phyloP scores from a whole-genome alignment of 2,113 vertebrate genomes.

The Propithecus coquereli region DNA sequence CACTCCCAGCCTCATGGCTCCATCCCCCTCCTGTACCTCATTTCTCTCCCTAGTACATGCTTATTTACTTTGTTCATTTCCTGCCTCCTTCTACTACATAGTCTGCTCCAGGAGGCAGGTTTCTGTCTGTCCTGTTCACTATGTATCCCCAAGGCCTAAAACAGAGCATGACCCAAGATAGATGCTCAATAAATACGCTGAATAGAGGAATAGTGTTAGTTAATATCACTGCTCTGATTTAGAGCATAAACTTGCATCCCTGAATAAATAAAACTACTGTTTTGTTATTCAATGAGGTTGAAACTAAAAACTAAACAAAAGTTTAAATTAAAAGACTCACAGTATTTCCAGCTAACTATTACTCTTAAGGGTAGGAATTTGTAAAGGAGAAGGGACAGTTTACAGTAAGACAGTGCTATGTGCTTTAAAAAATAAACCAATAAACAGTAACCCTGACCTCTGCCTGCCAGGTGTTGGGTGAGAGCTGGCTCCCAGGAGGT shows the following conservation, averaged over 20 bases:
- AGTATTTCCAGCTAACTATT: background rate
- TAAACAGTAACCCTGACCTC: background rate
- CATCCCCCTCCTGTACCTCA: background rate
- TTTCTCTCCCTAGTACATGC: background rate
- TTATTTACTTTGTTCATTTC: background rate
- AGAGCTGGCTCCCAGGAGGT: background rate
- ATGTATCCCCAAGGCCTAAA: background rate
- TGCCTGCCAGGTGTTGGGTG: background rate
- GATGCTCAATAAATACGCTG: accelerated
- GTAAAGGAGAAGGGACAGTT: background rate
- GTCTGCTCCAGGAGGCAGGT: background rate
- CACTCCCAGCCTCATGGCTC: background rate
- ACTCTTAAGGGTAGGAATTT: background rate
- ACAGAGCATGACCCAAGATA: background rate
- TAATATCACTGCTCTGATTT: background rate
- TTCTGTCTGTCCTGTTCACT: background rate
- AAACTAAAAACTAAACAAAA: background rate
- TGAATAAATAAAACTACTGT: background rate
- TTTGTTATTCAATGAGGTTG: background rate
- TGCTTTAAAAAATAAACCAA: background rate
- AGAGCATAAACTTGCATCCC: background rate
- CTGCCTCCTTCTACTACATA: background rate
- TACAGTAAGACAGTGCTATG: accelerated
- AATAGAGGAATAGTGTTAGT: background rate
- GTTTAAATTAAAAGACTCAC: background rate